phyloP scores from a whole-genome alignment of 2,888 invertebrate genomes.

The Cantharis lateralis region DNA sequence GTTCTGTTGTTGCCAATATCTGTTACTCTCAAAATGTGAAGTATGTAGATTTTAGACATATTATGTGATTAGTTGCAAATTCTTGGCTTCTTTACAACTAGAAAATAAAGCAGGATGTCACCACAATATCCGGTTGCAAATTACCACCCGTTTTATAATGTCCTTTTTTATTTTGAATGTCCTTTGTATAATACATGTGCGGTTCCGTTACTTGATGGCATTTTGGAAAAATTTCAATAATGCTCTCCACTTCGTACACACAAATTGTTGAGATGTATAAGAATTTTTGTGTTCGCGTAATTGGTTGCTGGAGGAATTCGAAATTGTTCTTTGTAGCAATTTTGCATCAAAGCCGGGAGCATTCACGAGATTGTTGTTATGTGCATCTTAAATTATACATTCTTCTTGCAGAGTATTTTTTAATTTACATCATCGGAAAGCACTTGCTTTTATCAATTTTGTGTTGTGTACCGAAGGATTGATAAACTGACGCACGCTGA shows the following conservation, averaged over 20 bases:
- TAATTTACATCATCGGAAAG: neutral
- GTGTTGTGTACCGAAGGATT: neutral
- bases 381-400: slow-evolving; percentile 19
- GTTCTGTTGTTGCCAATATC: neutral
- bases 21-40: neutral
- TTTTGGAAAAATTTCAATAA: neutral
- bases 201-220: neutral
- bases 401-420: neutral
- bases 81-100: neutral
- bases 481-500: neutral
- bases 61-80: neutral
- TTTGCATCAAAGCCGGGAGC: slow-evolving; percentile 26
- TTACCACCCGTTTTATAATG: slow-evolving; percentile 17
- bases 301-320: slow-evolving; percentile 16
- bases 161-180: neutral
- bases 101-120: slow-evolving; percentile 30
- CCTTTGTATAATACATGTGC: neutral
- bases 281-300: slow-evolving; percentile 19
- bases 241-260: neutral
- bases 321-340: slow-evolving; percentile 17
- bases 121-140: slow-evolving; percentile 29
- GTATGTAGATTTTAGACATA: neutral
- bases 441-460: neutral
- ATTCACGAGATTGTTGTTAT: slow-evolving; percentile 30
- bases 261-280: neutral